Conservation (phyloP, 2,113 vertebrate genomes). For the cat (Felis catus) region DNA sequence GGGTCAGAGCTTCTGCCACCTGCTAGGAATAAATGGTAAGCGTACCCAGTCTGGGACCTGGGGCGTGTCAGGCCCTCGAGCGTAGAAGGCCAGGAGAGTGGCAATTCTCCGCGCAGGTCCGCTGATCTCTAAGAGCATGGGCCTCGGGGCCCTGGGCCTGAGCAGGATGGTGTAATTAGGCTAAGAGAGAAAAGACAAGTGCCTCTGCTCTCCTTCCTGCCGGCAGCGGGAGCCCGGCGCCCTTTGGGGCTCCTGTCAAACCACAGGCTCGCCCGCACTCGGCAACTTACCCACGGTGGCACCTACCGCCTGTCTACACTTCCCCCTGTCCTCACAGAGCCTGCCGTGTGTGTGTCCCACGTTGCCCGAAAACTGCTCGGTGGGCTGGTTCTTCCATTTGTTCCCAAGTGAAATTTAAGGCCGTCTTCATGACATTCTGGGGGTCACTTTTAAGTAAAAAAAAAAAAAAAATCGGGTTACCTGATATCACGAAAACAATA, state of each 20-base stretch:
- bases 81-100: not conserved
- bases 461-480: not conserved
- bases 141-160: not conserved
- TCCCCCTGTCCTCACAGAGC: not conserved
- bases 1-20: not conserved
- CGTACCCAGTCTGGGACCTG: rapidly evolving
- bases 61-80: too few relatives aligned
- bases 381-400: not conserved
- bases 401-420: not conserved
- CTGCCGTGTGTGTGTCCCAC: rapidly evolving
- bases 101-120: not conserved
- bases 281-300: too few relatives aligned
- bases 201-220: not conserved
- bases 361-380: rapidly evolving
- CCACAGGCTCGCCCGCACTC: rapidly evolving
- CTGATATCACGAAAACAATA: not conserved
- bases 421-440: rapidly evolving
- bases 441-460: not conserved
- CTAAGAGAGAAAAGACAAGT: not conserved
- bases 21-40: not conserved
- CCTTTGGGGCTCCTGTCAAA: rapidly evolving
- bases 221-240: rapidly evolving
- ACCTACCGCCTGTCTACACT: not conserved
- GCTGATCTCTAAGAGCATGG: rapidly evolving
- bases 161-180: not conserved